Evolutionary conservation across 2,888 invertebrate species (phyloP).

Genomic region (Lepidocyrtoides sp.): DNA sequence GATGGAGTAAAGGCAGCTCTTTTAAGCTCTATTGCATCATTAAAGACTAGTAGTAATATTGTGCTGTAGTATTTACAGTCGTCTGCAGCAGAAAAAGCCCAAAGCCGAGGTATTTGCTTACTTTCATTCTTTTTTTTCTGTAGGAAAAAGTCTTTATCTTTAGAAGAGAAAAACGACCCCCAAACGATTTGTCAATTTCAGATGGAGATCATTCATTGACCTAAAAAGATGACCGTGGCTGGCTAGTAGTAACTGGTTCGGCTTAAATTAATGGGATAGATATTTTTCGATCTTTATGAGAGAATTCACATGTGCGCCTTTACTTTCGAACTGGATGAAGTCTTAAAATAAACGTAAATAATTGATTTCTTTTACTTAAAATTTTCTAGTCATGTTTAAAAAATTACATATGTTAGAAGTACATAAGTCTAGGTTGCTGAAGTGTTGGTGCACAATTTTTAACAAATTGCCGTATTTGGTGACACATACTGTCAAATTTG

Average conservation of each 20-base stretch:
- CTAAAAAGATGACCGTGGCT: neutral
- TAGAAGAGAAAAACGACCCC: slow-evolving; percentile 6
- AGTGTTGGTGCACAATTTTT: no score
- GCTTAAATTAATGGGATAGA: neutral
- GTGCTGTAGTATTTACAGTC: neutral
- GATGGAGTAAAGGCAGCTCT: no score
- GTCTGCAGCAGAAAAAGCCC: neutral
- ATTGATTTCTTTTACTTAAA: no score
- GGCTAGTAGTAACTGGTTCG: neutral
- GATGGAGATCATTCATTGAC: slow-evolving; percentile 30
- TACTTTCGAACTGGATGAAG: no score
- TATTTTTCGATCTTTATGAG: no score
- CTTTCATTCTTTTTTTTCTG: neutral
- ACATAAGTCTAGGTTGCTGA: no score
- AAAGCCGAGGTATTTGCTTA: neutral
- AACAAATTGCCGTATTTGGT: no score
- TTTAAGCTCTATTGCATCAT: neutral
- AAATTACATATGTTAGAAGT: no score
- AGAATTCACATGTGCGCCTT: no score
- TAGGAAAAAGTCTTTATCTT: neutral
- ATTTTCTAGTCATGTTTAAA: no score
- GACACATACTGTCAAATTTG: no score
- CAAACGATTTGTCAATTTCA: slow-evolving; percentile 46
- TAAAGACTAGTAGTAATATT: neutral
- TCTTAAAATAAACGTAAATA: no score